Evolutionary conservation across 2,113 vertebrate species (phyloP).

Genomic region (Ceyx cyanopectus): DNA sequence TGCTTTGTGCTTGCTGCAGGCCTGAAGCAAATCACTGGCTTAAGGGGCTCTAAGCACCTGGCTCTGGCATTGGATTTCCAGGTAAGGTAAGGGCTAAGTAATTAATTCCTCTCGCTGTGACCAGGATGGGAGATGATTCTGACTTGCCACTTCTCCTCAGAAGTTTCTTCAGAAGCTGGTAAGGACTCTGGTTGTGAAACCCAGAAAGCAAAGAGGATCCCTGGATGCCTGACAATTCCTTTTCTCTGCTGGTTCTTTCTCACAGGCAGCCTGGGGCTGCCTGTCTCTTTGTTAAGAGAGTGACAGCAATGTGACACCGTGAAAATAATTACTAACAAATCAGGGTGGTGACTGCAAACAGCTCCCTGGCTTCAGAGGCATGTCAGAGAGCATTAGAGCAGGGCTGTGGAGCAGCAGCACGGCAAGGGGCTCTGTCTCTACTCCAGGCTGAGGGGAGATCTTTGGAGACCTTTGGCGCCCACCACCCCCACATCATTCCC

Average conservation of each 20-base stretch:
- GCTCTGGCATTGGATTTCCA: conserved; percentile 33
- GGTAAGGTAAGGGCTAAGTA: conserved; percentile 31
- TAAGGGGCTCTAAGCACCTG: conserved; percentile 28
- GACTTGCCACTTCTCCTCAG: conserved; percentile 71
- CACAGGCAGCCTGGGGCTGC: conserved; percentile 83
- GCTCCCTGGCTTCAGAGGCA: conserved; percentile 96
- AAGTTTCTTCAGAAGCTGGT: conserved; percentile 74
- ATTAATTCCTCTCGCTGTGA: conserved; percentile 68
- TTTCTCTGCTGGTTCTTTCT: conserved; percentile 79
- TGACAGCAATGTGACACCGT: conserved; percentile 99
- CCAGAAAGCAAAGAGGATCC: conserved; percentile 77
- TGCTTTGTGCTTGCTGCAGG: conserved; percentile 4
- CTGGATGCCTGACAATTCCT: conserved; percentile 78
- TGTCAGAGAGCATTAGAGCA: conserved; percentile 97
- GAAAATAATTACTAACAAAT: conserved; percentile 99
- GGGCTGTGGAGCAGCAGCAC: conserved; percentile 74
- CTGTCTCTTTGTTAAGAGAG: conserved; percentile 92
- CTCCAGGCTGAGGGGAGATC: conserved; percentile 44
- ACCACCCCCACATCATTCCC: conserved; percentile 40
- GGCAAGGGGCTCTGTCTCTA: conserved; percentile 56
- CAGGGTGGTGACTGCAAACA: conserved; percentile 98
- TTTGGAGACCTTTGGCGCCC: conserved; percentile 42
- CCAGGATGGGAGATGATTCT: conserved; percentile 61
- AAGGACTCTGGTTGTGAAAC: conserved; percentile 74
- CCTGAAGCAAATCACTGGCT: conserved; percentile 26